Evolutionary conservation across 2,888 invertebrate genomes (phyloP), one percentile per base, ranked within the genome.

Genomic region (Stegophylla sp.): DNA sequence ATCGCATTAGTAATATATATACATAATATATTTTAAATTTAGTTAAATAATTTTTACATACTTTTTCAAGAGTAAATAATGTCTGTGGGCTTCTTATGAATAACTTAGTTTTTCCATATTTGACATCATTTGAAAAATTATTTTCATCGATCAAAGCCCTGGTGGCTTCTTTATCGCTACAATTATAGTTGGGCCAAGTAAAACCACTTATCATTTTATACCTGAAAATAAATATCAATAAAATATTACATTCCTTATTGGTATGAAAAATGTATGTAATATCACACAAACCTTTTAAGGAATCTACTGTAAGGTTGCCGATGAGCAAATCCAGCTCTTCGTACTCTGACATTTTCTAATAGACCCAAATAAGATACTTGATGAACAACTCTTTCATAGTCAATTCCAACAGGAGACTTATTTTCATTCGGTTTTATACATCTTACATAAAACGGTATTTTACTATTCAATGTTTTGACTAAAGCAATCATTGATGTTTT

Each of bases 381-480:
- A 87, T 93, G 93, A 3, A 87, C 87, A 28, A 91, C 90, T 85
- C 96, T 90, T 86, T 94, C 92, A 17, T 93, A 91, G 86, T 98
- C 95, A 88, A 98, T 97, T 59, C 91, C 88, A 56, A 90, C 89
- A 0, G 97, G 92, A 53, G 95, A 92, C 88, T 98, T 98, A 75
- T 94, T 90, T 85, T 97, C 96, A 87, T 98, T 98, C 41, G 98
- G 98, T 86, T 98, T 98, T 85, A 98, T 93, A 87, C 98, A 98
- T 82, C 98, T 92, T 83, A 98, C 95, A 88, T 98, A 98, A 88
- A 95, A 96, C 0, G 97, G 97, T 86, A 96, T 96, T 88, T 97
- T 98, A 86, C 91, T 93, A 64, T 92, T 91, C 84, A 98, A 88
- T 61, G 96, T 97, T 77, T 92, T 89, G 56, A 97, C 96, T 82